These are phyloP conservation scores for Ephialtes manifestator DNA, from an alignment of 2,888 invertebrate species.

Conservation along the genomic window DNA sequence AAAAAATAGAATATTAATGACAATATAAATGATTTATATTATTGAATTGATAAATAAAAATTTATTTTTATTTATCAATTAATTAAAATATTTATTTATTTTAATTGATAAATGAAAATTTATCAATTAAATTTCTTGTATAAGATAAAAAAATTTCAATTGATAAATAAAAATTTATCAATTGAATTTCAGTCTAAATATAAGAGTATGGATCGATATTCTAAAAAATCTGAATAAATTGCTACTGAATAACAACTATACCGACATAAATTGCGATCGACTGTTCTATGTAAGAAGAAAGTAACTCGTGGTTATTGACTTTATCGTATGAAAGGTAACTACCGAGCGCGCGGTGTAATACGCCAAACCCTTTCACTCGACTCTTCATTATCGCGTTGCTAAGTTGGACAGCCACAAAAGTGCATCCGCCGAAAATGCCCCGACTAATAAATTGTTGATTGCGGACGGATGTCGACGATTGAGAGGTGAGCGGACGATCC, in stretches of 20 bases:
- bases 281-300: conserved; percentile 31
- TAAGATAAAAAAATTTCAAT: too few species aligned
- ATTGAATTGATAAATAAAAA: too few species aligned
- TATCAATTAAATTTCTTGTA: neutral
- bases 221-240: neutral
- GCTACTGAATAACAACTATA: neutral
- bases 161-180: too few species aligned
- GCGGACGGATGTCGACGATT: conserved; percentile 36
- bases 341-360: conserved; percentile 20
- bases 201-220: neutral
- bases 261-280: conserved; percentile 23
- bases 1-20: too few species aligned
- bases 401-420: conserved; percentile 10
- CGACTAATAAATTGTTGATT: neutral
- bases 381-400: conserved; percentile 55
- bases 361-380: conserved; percentile 58
- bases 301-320: conserved; percentile 46
- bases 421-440: conserved; percentile 36
- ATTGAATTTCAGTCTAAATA: neutral
- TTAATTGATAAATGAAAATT: too few species aligned
- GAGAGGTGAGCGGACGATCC: neutral
- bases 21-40: too few species aligned
- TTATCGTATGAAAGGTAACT: conserved; percentile 44
- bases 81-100: too few species aligned
- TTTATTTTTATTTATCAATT: too few species aligned